Evolutionary conservation across 2,888 invertebrate species (phyloP), one percentile per base, ranked within the genome.

Genomic region (Drosophila neonasuta): DNA sequence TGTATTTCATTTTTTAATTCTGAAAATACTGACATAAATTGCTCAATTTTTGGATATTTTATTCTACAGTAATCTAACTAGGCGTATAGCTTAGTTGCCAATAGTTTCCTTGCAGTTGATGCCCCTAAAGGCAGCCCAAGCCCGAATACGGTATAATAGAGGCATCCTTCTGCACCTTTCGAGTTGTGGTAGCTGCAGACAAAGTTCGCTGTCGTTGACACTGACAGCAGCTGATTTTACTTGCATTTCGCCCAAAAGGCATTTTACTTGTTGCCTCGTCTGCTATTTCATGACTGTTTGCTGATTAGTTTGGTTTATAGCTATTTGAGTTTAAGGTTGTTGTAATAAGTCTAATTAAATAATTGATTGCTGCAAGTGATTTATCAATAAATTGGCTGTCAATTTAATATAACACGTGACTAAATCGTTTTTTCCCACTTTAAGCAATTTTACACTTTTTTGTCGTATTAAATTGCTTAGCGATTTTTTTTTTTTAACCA

Each of bases 231-330:
- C 8, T 39, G 42, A 36, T 58, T 50, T 13, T 24, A 13, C 7
- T 13, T 11, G 55, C 34, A 34, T 8, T 52, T 58, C 11, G 11
- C 41, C 59, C 66, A 44, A 60, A 58, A 65, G 68, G 39, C 64
- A 51, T 51, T 55, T 70, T 65, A 68, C 74, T 79, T 72, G 79
- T 76, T 67, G 74, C 63, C 72, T 45, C 34, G 42, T 46, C 50
- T 46, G 52, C 50, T 46, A 49, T 52, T 57, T 60, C 74, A 48
- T 11, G 62, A 56, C 72, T 68, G 58, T 77, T 73, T 64, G 75
- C 74, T 76, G 82, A 83, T 83, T 86, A 77, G 84, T 81, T 77
- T 86, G 57, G 70, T 62, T 74, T 71, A 71, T 69, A 61, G 63
- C 69, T 66, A 68, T 84, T 83, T 83, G 68, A 70, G 70, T 74